A percentile compares a stretch with the other conserved stretches of the same genome.
Conservation (phyloP, 2,113 vertebrate genomes). For the Cyprinodon brontotheroides region DNA sequence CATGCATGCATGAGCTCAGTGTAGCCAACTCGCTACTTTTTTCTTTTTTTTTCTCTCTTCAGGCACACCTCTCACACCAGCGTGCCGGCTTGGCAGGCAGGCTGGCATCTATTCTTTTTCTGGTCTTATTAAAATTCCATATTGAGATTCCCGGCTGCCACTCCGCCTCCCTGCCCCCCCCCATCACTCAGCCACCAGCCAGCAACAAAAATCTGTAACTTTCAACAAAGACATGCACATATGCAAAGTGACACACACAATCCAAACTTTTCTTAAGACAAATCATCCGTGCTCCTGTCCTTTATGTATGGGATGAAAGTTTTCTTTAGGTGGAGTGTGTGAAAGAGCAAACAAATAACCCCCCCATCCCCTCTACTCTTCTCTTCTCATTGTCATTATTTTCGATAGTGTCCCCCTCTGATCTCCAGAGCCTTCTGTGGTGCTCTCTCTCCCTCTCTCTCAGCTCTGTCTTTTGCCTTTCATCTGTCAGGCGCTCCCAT, state of each 20-base stretch:
- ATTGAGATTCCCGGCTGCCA: conserved; percentile 78
- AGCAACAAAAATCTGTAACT: conserved; percentile 65
- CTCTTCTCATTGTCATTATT: conserved; percentile 79
- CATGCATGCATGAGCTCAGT: conserved; percentile 59
- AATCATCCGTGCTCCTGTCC: conserved; percentile 65
- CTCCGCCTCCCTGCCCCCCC: conserved; percentile 70
- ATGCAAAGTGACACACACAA: conserved; percentile 60
- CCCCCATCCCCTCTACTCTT: conserved; percentile 32
- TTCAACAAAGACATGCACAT: conserved; percentile 67
- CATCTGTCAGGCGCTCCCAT: conserved; percentile 76
- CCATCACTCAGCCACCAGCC: conserved; percentile 72
- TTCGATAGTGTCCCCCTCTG: conserved; percentile 77
- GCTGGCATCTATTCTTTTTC: conserved; percentile 69
- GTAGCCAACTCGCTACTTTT: conserved; percentile 61
- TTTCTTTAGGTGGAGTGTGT: conserved; percentile 72
- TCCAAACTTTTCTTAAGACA: conserved; percentile 79
- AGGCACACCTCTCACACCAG: conserved; percentile 75
- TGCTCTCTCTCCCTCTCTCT: conserved; percentile 52
- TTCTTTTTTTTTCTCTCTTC: conserved; percentile 39
- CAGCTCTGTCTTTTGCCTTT: conserved; percentile 70
- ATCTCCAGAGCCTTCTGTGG: conserved; percentile 74
- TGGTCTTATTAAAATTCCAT: conserved; percentile 80
- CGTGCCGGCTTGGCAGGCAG: conserved; percentile 25
- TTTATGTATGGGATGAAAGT: conserved; percentile 80
- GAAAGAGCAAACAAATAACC: conserved; percentile 49